These are phyloP conservation scores for Mastomys natalensis DNA, from an alignment of 2,113 vertebrate genomes.

Conservation along the genomic window DNA sequence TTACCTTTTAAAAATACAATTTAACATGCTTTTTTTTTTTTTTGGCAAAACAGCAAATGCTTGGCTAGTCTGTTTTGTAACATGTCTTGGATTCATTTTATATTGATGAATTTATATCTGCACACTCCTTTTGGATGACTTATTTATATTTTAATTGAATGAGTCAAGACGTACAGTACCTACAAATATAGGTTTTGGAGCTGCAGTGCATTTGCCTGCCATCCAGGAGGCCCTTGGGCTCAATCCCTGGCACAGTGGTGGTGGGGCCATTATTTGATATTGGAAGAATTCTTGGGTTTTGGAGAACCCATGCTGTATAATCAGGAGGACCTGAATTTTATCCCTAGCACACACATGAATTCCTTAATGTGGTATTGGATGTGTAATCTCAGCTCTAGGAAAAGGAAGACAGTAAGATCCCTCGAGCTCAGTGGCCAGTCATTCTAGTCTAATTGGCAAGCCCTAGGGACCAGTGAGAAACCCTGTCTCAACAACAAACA, in stretches of 20 bases:
- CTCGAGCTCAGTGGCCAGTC: background rate
- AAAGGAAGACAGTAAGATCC: background rate
- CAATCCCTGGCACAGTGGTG: no score
- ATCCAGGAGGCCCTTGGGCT: background rate
- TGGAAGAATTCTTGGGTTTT: background rate
- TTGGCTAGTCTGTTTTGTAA: constrained; percentile 24
- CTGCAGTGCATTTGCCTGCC: background rate
- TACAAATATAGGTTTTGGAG: background rate
- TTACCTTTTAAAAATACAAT: background rate
- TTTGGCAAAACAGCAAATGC: background rate
- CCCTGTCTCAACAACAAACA: background rate
- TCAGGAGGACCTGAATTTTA: background rate
- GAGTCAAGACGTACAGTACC: background rate
- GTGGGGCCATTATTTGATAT: background rate
- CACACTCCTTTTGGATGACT: background rate
- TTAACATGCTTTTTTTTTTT: background rate
- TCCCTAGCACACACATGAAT: background rate
- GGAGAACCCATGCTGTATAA: background rate
- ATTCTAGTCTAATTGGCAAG: background rate
- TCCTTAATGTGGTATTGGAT: background rate
- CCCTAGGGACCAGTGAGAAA: background rate
- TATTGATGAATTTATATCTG: background rate
- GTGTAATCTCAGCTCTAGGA: background rate
- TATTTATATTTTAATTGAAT: constrained; percentile 47
- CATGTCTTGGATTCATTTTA: background rate